Conservation (phyloP, 37 sponge, comb jelly and placozoan genomes). For the Bolinopsis microptera region DNA sequence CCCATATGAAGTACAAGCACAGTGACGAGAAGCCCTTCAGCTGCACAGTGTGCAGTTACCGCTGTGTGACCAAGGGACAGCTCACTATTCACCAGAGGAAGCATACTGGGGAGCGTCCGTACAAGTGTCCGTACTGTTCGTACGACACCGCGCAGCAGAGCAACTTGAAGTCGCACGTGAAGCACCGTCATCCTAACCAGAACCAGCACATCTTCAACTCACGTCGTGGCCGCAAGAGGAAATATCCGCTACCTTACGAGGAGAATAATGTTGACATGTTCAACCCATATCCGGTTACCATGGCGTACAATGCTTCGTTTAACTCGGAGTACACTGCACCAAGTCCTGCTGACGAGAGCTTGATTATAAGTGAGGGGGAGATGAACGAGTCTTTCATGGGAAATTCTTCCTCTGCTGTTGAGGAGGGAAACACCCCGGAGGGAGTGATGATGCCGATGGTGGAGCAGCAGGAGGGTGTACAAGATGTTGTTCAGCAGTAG, state of each 20-base stretch:
- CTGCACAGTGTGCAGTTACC: conserved; percentile 53
- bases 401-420: neutral
- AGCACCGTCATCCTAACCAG: conserved; percentile 34
- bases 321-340: neutral
- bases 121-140: conserved; percentile 58
- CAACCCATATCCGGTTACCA: neutral
- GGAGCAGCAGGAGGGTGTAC: no score
- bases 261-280: neutral
- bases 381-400: neutral
- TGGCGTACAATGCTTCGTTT: neutral
- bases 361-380: conserved; percentile 22
- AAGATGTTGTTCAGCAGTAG: no score
- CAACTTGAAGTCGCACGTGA: conserved; percentile 52
- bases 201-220: conserved; percentile 60
- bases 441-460: neutral
- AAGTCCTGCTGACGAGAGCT: neutral
- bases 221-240: conserved; percentile 25
- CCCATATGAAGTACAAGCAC: conserved; percentile 65
- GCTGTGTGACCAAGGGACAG: conserved; percentile 60
- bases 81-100: conserved; percentile 49
- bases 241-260: neutral
- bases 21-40: conserved; percentile 44
- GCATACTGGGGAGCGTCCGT: conserved; percentile 51
- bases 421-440: no score
- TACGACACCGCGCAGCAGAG: conserved; percentile 63